A percentile compares a stretch with the other conserved stretches of the same genome.
Evolutionary conservation across 2,888 invertebrate species (phyloP).

Genomic region (Brachycybe producta): DNA sequence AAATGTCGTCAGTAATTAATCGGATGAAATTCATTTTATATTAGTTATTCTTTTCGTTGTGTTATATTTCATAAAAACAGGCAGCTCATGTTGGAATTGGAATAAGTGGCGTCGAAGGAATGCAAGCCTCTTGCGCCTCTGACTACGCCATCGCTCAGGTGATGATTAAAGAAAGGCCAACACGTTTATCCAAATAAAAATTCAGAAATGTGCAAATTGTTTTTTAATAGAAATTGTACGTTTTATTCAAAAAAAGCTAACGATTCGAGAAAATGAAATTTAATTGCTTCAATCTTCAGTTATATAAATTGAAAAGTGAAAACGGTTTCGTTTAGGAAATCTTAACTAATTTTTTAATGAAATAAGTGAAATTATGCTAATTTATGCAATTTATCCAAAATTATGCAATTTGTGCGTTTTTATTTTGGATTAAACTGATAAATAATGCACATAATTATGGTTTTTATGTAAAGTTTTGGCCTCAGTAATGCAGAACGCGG

Average conservation of each 20-base stretch:
- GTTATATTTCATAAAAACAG: constrained; percentile 24
- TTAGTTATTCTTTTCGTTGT: no score
- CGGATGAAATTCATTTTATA: neutral
- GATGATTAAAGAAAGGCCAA: constrained; percentile 8
- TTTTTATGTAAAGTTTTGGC: constrained; percentile 16
- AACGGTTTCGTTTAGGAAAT: no score
- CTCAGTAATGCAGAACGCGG: neutral
- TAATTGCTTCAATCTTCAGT: no score
- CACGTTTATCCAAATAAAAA: no score
- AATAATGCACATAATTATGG: no score
- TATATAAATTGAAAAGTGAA: no score
- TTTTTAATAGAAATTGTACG: neutral
- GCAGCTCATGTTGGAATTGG: constrained; percentile 96
- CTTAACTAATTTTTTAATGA: no score
- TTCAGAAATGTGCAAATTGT: no score
- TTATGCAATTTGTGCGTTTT: no score
- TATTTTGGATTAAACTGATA: no score
- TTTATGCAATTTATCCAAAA: no score
- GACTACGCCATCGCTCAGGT: constrained; percentile 95
- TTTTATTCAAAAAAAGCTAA: neutral
- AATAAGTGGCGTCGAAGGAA: constrained; percentile 95
- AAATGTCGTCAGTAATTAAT: neutral
- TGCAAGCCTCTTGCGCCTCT: constrained; percentile 97
- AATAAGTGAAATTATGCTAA: no score
- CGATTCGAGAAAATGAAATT: constrained; percentile 4